Evolutionary conservation across 2,888 invertebrate genomes (phyloP).

Genomic region (Limnephilus rhombicus): DNA sequence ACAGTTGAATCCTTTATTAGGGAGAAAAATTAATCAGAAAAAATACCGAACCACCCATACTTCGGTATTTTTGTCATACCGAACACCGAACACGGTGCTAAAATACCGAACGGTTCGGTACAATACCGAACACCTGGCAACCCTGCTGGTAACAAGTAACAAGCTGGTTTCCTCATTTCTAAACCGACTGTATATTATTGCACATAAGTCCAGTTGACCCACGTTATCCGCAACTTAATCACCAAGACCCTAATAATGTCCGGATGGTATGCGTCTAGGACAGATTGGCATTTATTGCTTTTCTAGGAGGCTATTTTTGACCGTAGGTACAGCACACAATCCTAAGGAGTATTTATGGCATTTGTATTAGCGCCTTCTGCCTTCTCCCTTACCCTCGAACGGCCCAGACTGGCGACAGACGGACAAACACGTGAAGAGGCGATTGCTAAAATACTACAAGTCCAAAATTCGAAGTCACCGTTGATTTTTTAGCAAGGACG

Average conservation of each 20-base stretch:
- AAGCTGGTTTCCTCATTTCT: too few relatives aligned
- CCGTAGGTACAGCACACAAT: background rate
- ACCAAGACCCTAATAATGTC: background rate
- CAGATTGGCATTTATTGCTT: slow-evolving; percentile 33
- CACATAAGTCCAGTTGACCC: slow-evolving; percentile 5
- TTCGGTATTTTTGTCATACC: too few relatives aligned
- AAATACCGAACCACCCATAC: too few relatives aligned
- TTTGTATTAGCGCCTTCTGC: background rate
- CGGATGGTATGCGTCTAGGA: slow-evolving; percentile 20
- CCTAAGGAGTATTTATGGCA: background rate
- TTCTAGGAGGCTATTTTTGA: slow-evolving; percentile 17
- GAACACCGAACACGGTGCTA: too few relatives aligned
- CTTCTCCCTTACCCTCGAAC: background rate
- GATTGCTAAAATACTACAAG: background rate
- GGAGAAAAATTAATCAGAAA: too few relatives aligned
- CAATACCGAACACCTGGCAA: too few relatives aligned
- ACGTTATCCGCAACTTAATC: slow-evolving; percentile 19
- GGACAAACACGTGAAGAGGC: slow-evolving; percentile 11
- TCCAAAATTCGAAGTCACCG: background rate
- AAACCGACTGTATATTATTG: background rate
- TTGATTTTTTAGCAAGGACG: too few relatives aligned
- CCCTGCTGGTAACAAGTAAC: too few relatives aligned
- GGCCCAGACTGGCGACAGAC: slow-evolving; percentile 38
- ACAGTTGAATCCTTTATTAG: too few relatives aligned
- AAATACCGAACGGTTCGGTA: too few relatives aligned